Percentiles rank a stretch among this genome's conserved stretches.
phyloP scores from a whole-genome alignment of 2,888 invertebrate species.

The Myopa tessellatipennis region DNA sequence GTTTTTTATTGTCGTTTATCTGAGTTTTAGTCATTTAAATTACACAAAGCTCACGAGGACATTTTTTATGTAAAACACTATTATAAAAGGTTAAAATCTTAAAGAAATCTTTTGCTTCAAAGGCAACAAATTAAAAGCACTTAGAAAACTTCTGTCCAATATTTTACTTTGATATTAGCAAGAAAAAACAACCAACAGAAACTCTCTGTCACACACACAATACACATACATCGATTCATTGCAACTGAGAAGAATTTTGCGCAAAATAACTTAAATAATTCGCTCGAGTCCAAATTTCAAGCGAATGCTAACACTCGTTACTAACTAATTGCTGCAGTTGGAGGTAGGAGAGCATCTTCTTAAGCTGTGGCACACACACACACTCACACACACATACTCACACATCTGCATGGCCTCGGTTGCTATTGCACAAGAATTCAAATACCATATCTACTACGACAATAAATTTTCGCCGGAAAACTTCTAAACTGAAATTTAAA shows the following conservation, averaged over 20 bases:
- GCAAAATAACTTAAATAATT: not conserved
- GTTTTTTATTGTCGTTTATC: too few species aligned
- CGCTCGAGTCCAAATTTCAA: not conserved
- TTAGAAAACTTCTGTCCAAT: not conserved
- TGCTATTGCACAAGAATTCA: not conserved
- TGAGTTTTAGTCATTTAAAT: too few species aligned
- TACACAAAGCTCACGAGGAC: too few species aligned
- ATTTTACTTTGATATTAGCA: not conserved
- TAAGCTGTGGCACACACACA: not conserved
- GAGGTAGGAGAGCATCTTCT: too few species aligned
- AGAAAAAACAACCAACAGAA: slow-evolving; percentile 23
- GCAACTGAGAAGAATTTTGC: not conserved
- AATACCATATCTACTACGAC: not conserved
- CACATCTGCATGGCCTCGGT: slow-evolving; percentile 6
- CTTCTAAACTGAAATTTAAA: not conserved
- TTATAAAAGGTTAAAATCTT: too few species aligned
- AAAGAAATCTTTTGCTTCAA: not conserved
- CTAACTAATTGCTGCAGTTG: not conserved
- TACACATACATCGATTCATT: not conserved
- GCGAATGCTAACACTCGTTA: not conserved
- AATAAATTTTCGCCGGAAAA: slow-evolving; percentile 1
- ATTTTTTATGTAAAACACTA: too few species aligned
- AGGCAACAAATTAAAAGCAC: not conserved
- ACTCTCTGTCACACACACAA: not conserved
- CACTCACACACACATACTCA: not conserved